Percentiles rank a stretch among this genome's conserved stretches.
Evolutionary conservation across 2,113 vertebrate species (phyloP).

Genomic region (Otis tarda): DNA sequence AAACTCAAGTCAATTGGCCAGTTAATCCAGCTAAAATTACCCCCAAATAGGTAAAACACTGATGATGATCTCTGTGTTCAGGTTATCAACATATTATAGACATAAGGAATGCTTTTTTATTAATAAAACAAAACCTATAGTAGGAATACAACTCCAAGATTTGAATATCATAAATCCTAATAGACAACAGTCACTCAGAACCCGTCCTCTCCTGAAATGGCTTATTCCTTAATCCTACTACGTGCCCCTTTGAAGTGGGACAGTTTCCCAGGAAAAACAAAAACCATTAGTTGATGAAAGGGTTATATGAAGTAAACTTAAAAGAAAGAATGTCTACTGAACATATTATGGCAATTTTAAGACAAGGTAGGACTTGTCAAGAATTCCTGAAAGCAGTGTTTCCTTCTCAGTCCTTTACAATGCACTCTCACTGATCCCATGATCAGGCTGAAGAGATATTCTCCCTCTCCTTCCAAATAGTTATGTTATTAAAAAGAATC

Average conservation of each 20-base stretch:
- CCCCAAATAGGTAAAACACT: neutral
- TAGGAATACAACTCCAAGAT: neutral
- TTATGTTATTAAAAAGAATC: neutral
- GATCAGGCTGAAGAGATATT: neutral
- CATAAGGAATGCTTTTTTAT: neutral
- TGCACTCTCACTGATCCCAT: neutral
- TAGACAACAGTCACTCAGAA: neutral
- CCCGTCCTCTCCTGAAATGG: neutral
- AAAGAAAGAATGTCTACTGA: neutral
- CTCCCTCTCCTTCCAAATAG: accelerated
- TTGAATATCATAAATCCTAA: neutral
- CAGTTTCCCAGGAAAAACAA: neutral
- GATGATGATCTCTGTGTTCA: neutral
- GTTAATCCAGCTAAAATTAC: neutral
- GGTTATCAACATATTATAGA: neutral
- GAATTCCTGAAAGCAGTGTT: neutral
- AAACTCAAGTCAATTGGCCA: neutral
- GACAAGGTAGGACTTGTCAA: neutral
- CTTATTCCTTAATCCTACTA: neutral
- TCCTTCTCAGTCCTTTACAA: neutral
- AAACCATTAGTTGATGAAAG: neutral
- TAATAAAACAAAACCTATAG: neutral
- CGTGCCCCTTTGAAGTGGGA: neutral
- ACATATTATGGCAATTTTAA: neutral
- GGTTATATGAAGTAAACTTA: neutral